Percentiles rank a stretch among this genome's conserved stretches.
Evolutionary conservation across 2,888 invertebrate species (phyloP).

Genomic region (Oscheius sp.): DNA sequence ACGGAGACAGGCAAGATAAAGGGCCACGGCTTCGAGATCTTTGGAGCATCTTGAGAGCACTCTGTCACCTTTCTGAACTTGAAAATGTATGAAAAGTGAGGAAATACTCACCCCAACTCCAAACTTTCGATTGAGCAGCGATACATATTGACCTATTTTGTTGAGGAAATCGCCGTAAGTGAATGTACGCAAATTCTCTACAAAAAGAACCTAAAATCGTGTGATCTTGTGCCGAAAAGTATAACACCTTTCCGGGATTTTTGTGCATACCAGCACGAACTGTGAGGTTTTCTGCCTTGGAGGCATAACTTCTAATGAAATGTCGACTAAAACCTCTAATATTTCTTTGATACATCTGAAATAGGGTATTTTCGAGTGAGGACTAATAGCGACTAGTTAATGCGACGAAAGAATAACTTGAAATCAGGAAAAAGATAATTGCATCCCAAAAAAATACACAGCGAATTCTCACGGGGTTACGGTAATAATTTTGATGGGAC

Average conservation of each 20-base stretch:
- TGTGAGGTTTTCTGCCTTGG: conserved; percentile 34
- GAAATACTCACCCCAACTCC: conserved; percentile 51
- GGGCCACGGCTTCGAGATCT: conserved; percentile 62
- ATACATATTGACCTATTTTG: conserved; percentile 63
- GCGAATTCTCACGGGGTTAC: too few species aligned
- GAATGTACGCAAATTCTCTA: conserved; percentile 45
- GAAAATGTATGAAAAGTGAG: neutral
- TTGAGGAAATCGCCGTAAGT: conserved; percentile 65
- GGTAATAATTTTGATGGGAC: neutral
- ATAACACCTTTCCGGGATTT: conserved; percentile 33
- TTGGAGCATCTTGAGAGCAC: conserved; percentile 69
- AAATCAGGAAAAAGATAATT: neutral
- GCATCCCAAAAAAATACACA: too few species aligned
- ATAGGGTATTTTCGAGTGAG: neutral
- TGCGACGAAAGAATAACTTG: neutral
- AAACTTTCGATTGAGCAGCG: conserved; percentile 59
- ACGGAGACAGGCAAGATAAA: conserved; percentile 71
- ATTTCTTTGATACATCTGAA: conserved; percentile 14
- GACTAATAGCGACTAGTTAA: neutral
- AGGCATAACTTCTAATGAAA: conserved; percentile 13
- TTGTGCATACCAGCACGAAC: conserved; percentile 30
- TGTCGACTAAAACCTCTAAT: neutral
- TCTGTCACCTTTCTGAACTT: conserved; percentile 69
- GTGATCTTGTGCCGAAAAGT: neutral
- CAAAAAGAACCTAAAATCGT: conserved; percentile 43